Evolutionary conservation across 2,888 invertebrate species (phyloP).

Genomic region (Sarcophaga caerulescens): DNA sequence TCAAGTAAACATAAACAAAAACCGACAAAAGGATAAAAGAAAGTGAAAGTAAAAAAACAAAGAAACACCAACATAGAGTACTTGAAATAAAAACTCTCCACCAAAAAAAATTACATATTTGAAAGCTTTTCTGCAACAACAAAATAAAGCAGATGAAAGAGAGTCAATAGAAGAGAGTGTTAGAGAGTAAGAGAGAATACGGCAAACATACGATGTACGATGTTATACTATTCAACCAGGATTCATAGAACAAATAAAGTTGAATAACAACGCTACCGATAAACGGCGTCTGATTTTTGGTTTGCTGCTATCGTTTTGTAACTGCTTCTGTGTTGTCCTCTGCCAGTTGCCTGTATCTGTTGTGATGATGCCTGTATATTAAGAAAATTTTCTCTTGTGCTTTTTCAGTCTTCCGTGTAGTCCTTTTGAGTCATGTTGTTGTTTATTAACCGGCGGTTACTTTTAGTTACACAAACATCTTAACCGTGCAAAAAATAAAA

Average conservation of each 20-base stretch:
- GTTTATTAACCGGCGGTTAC: conserved; percentile 67
- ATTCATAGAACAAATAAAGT: conserved; percentile 20
- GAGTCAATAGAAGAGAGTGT: background rate
- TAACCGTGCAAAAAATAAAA: conserved; percentile 59
- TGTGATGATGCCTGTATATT: conserved; percentile 54
- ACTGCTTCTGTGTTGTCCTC: background rate
- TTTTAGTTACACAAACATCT: conserved; percentile 66
- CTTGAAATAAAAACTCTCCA: conserved; percentile 40
- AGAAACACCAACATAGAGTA: background rate
- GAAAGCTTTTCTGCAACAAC: conserved; percentile 54
- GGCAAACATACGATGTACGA: background rate
- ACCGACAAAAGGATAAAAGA: conserved; percentile 28
- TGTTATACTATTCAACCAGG: conserved; percentile 20
- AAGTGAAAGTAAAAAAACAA: conserved; percentile 48
- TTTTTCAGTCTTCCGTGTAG: conserved; percentile 77
- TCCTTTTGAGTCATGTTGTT: conserved; percentile 77
- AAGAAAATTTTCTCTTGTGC: conserved; percentile 61
- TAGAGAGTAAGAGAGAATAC: background rate
- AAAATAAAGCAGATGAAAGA: background rate
- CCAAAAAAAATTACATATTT: background rate
- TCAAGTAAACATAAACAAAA: background rate
- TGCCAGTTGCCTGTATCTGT: conserved; percentile 7
- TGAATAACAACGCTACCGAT: background rate
- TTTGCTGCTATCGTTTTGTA: background rate
- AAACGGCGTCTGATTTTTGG: background rate